These are phyloP conservation scores for Orycteropus afer DNA, from an alignment of 2,113 vertebrate species.

Conservation along the genomic window DNA sequence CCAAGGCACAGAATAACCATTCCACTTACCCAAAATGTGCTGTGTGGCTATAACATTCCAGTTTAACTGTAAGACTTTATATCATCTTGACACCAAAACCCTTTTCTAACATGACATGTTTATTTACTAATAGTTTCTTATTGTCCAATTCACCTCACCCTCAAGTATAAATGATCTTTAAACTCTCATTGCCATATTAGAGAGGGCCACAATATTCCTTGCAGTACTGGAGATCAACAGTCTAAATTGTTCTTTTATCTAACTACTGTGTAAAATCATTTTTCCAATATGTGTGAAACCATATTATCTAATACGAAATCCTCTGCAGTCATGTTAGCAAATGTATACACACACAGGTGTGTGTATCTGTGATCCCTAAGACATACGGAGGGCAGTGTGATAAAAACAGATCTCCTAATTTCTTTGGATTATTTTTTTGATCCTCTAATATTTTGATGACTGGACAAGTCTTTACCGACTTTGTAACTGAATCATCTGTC, in stretches of 20 bases:
- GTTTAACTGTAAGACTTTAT: neutral
- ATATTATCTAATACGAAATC: neutral
- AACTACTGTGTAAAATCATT: neutral
- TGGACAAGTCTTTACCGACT: neutral
- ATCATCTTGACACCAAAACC: neutral
- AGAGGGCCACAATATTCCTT: neutral
- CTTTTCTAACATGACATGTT: neutral
- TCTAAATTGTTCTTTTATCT: neutral
- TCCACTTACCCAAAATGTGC: neutral
- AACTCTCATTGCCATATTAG: neutral
- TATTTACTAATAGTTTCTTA: neutral
- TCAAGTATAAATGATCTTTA: neutral
- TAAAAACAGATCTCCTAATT: neutral
- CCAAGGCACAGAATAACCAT: neutral
- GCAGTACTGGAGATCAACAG: neutral
- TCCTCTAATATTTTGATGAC: neutral
- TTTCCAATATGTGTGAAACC: neutral
- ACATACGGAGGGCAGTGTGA: neutral
- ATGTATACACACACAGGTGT: neutral
- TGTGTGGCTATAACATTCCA: too few relatives aligned
- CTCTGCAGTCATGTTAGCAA: neutral
- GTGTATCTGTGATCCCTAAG: neutral
- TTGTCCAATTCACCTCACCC: neutral
- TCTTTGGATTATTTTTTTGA: neutral
- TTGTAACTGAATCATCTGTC: neutral